Conservation (phyloP, 2,797 vertebrate genomes). For the Platyrinchus mystaceus region DNA sequence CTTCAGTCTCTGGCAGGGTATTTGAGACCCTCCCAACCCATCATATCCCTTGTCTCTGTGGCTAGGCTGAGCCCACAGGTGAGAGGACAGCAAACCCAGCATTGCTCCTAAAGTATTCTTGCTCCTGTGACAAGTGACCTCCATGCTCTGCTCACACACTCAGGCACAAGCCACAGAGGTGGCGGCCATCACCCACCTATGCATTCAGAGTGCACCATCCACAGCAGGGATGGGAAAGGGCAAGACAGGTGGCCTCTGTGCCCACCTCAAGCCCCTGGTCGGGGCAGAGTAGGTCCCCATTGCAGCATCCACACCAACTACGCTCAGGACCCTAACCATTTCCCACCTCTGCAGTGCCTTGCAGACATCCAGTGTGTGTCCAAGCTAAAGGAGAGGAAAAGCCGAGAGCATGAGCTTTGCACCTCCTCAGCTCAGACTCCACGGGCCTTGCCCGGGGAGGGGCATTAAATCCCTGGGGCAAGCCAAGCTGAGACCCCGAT, state of each 20-base stretch:
- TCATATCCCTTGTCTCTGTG: neutral
- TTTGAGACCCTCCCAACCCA: neutral
- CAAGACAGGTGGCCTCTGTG: neutral
- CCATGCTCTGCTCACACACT: neutral
- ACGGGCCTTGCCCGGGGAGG: neutral
- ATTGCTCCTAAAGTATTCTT: neutral
- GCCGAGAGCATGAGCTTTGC: neutral
- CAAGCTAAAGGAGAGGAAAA: neutral
- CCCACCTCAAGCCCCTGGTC: neutral
- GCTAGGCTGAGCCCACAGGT: neutral
- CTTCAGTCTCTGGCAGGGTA: neutral
- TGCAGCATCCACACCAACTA: neutral
- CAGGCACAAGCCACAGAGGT: neutral
- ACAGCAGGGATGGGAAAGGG: neutral
- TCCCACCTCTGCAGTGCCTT: neutral
- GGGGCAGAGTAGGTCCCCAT: neutral
- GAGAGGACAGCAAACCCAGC: neutral
- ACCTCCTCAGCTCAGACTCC: neutral
- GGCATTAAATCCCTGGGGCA: neutral
- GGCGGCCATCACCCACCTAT: neutral
- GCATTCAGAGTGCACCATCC: neutral
- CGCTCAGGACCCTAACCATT: neutral
- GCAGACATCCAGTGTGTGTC: neutral
- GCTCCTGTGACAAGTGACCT: neutral
- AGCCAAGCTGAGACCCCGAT: neutral